Evolutionary conservation across 2,113 vertebrate genomes (phyloP).

Genomic region (Megaceryle maxima): DNA sequence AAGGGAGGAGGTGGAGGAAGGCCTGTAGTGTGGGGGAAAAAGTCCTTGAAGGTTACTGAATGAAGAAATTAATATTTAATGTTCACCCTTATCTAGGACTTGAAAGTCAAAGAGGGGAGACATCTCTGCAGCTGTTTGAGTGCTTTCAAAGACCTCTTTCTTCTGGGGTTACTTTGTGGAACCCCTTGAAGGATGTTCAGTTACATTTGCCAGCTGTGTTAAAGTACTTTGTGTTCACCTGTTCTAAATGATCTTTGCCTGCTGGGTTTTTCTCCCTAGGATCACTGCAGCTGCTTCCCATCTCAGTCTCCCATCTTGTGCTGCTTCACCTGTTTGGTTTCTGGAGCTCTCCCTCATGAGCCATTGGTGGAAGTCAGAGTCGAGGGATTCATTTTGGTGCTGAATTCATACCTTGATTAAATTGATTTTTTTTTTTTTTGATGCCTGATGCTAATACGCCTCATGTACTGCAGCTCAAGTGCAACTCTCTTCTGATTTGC

Average conservation of each 20-base stretch:
- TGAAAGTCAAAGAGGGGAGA: background rate
- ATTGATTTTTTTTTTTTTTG: background rate
- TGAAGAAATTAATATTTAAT: background rate
- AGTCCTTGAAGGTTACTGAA: background rate
- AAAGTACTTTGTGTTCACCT: background rate
- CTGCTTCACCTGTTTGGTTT: background rate
- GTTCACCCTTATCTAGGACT: background rate
- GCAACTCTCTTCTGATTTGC: background rate
- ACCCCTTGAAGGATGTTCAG: background rate
- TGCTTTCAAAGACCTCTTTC: background rate
- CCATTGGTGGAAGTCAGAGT: background rate
- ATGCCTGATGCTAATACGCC: background rate
- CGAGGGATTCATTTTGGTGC: background rate
- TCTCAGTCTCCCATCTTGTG: fast-evolving
- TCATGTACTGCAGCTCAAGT: background rate
- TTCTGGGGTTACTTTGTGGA: background rate
- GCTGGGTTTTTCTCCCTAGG: background rate
- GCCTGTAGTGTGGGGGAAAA: fast-evolving
- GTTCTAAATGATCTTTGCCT: background rate
- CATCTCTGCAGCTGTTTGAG: background rate
- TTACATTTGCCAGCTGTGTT: background rate
- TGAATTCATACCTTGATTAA: background rate
- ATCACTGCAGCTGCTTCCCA: background rate
- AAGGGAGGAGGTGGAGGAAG: background rate
- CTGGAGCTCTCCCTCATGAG: background rate